These are phyloP conservation scores for Mionectes macconnelli DNA, from an alignment of 2,113 vertebrate genomes.

Conservation along the genomic window DNA sequence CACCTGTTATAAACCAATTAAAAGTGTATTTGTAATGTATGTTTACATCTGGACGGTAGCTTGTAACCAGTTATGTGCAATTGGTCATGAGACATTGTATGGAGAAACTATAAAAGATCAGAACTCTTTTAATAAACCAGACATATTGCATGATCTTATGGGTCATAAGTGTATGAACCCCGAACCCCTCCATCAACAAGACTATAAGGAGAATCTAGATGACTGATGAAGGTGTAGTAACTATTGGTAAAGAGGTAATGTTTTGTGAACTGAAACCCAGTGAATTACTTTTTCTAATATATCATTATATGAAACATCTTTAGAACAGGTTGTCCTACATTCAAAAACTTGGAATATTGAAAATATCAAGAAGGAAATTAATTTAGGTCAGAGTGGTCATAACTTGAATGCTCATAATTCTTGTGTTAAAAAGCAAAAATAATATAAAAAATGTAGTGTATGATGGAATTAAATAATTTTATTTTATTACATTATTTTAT, in stretches of 20 bases:
- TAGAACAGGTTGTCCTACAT: background rate
- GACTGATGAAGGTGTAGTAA: background rate
- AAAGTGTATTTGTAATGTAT: too few relatives aligned
- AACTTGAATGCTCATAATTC: background rate
- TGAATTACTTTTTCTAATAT: background rate
- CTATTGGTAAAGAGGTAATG: background rate
- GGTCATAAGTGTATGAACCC: too few relatives aligned
- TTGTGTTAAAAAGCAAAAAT: background rate
- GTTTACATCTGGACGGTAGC: too few relatives aligned
- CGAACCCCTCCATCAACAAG: too few relatives aligned
- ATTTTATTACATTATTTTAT: background rate
- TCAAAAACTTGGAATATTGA: background rate
- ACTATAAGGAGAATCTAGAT: background rate
- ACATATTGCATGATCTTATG: too few relatives aligned
- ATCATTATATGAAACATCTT: background rate
- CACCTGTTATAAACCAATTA: too few relatives aligned
- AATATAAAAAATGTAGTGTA: background rate
- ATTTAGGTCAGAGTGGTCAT: background rate
- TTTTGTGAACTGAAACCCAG: background rate
- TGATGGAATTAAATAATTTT: background rate
- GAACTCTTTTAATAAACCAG: too few relatives aligned
- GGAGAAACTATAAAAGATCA: too few relatives aligned
- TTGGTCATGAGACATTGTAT: too few relatives aligned
- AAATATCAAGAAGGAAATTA: background rate
- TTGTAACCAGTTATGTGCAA: too few relatives aligned